Evolutionary conservation across 2,797 vertebrate genomes (phyloP).

Genomic region (Paratrypauchen microcephalus): DNA sequence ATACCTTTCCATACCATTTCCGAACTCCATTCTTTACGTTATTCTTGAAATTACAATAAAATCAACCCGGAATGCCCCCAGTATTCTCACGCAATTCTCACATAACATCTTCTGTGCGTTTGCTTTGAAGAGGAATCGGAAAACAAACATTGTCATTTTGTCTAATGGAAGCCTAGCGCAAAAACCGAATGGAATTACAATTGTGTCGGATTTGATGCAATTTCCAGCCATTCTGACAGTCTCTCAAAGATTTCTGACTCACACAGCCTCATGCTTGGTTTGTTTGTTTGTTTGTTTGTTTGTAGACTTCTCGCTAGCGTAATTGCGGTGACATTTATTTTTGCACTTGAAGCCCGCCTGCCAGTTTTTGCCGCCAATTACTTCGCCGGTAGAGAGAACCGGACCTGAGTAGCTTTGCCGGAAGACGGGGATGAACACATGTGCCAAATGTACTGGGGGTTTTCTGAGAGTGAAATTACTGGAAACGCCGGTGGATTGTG

Average conservation of each 20-base stretch:
- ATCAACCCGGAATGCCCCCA: neutral
- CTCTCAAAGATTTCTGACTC: conserved; percentile 11
- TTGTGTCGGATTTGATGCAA: conserved; percentile 11
- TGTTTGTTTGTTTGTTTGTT: conserved; percentile 45
- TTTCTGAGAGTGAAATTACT: too few species aligned
- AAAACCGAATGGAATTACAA: conserved; percentile 9
- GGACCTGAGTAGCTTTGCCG: conserved; percentile 32
- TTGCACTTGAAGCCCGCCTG: conserved; percentile 69
- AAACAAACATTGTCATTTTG: conserved; percentile 9
- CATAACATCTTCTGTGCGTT: neutral
- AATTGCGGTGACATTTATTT: conserved; percentile 74
- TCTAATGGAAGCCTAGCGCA: neutral
- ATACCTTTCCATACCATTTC: neutral
- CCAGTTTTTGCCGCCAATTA: conserved; percentile 59
- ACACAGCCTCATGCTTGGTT: conserved; percentile 12
- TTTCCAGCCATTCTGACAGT: conserved; percentile 33
- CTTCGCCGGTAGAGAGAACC: conserved; percentile 33
- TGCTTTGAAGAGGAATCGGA: conserved; percentile 1
- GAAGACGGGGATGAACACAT: conserved; percentile 45
- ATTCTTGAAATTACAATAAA: neutral
- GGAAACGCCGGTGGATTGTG: too few species aligned
- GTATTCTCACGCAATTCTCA: neutral
- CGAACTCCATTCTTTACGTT: neutral
- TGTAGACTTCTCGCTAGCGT: conserved; percentile 50
- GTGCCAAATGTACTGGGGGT: too few species aligned